phyloP scores from a whole-genome alignment of 2,888 invertebrate genomes.

The Hyposoter didymator region DNA sequence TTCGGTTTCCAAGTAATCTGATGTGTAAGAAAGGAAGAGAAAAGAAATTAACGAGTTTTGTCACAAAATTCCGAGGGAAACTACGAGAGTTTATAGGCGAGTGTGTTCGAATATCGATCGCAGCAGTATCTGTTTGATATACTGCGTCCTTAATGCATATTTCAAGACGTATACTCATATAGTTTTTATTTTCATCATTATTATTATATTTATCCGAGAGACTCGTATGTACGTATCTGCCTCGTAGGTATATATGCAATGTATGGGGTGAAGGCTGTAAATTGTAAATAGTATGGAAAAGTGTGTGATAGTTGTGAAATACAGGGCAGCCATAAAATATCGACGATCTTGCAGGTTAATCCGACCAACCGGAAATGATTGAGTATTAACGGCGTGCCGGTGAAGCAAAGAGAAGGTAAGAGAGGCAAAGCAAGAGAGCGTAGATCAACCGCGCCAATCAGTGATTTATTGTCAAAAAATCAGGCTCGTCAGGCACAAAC shows the following conservation, averaged over 20 bases:
- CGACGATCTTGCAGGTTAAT: conserved; percentile 56
- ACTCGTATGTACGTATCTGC: neutral
- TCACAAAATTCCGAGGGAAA: conserved; percentile 26
- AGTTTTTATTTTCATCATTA: neutral
- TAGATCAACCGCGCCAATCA: conserved; percentile 60
- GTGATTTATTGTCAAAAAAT: conserved; percentile 63
- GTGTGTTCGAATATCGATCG: conserved; percentile 25
- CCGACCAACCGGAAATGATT: conserved; percentile 65
- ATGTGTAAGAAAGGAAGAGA: neutral
- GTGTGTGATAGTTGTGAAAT: conserved; percentile 49
- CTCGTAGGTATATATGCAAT: neutral
- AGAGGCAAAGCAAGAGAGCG: conserved; percentile 23
- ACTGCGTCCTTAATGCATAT: conserved; percentile 47
- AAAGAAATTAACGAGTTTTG: conserved; percentile 23
- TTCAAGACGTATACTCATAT: conserved; percentile 39
- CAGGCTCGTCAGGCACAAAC: conserved; percentile 47
- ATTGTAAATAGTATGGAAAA: conserved; percentile 52
- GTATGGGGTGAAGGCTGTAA: conserved; percentile 20
- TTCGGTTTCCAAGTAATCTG: conserved; percentile 1
- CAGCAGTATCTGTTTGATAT: conserved; percentile 37
- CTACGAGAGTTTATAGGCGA: neutral
- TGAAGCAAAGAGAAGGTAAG: conserved; percentile 34
- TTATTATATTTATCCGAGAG: conserved; percentile 14
- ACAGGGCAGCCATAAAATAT: conserved; percentile 48
- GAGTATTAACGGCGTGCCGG: conserved; percentile 46